Evolutionary conservation across 1,140 invertebrate species (phyloP), one percentile per base, ranked within the genome.

Genomic region (Streblospio benedicti): DNA sequence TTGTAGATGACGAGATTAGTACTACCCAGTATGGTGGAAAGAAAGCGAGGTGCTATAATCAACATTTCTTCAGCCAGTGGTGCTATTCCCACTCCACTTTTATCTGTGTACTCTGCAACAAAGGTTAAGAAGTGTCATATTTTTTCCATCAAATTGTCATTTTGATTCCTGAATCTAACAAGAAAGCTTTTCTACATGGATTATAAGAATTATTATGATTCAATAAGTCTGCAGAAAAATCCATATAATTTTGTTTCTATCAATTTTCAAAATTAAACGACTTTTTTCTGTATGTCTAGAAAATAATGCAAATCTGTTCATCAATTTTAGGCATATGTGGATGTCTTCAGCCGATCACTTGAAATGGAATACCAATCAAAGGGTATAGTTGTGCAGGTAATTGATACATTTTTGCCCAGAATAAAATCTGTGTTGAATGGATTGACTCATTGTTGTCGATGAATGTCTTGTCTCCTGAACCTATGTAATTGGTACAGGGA

Each of bases 1-100:
- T 70, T 65, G 23, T 62, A 81, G 70, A 92, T 95, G 88, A 89
- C 86, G 20, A 82, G 84, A 31, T 79, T 96, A 0, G 83, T 94
- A 0, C 77, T 98, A 66, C 93, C 94, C 0, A 83, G 81, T 16
- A 97, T 99, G 95, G 84, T 89, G 44, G 82, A 89, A 65, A 83
- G 87, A 49, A 83, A 84, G 31, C 85, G 85, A 63, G 96, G 95
- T 9, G 84, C 95, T 0, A 83, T 99, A 30, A 87, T 99, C 45
- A 99, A 97, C 74, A 80, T 98, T 31, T 88, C 92, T 0, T 98
- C 95, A 12, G 85, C 86, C 0, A 83, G 89, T 0, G 89, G 87
- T 1, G 76, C 84, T 1, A 85, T 87, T 61, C 91, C 91, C 0
- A 85, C 85, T 61, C 91, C 93, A 4, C 79, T 97, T 38, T 79